These are phyloP conservation scores for Cydia fagiglandana DNA, from an alignment of 1,140 invertebrate species.

Conservation along the genomic window DNA sequence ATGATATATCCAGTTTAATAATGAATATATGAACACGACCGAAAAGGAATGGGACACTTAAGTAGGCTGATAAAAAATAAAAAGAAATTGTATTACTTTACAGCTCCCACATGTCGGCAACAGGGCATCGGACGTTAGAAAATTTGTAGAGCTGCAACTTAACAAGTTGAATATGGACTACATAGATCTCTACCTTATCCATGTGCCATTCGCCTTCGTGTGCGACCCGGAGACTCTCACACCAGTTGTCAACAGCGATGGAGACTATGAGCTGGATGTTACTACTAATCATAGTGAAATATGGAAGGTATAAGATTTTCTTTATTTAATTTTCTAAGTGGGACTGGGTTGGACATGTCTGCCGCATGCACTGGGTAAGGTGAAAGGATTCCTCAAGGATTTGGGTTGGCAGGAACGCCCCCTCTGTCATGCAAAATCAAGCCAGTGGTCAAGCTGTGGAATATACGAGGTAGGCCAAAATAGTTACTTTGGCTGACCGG, in stretches of 20 bases:
- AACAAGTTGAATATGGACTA: constrained; percentile 87
- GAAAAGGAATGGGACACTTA: too few species aligned
- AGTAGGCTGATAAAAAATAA: too few species aligned
- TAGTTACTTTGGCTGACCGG: too few species aligned
- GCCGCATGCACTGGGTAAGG: too few species aligned
- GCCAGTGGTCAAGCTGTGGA: too few species aligned
- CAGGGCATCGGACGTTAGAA: constrained; percentile 84
- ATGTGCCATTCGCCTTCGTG: constrained; percentile 86
- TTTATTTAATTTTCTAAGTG: background rate
- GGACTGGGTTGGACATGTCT: too few species aligned
- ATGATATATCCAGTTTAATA: too few species aligned
- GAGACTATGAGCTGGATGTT: constrained; percentile 82
- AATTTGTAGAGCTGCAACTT: constrained; percentile 86
- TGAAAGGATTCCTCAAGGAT: too few species aligned
- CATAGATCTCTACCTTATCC: constrained; percentile 91
- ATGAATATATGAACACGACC: too few species aligned
- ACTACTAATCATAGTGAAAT: constrained; percentile 84
- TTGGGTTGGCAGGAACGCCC: too few species aligned
- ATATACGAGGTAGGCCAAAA: too few species aligned
- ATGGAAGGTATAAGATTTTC: constrained; percentile 83
- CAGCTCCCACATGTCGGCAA: constrained; percentile 83
- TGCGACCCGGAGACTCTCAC: constrained; percentile 75
- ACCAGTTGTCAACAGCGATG: constrained; percentile 78
- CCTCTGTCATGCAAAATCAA: too few species aligned
- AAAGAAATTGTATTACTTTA: constrained; percentile 40